Evolutionary conservation across 1,140 invertebrate genomes (phyloP).

Genomic region (Gonatopus flavifemur): DNA sequence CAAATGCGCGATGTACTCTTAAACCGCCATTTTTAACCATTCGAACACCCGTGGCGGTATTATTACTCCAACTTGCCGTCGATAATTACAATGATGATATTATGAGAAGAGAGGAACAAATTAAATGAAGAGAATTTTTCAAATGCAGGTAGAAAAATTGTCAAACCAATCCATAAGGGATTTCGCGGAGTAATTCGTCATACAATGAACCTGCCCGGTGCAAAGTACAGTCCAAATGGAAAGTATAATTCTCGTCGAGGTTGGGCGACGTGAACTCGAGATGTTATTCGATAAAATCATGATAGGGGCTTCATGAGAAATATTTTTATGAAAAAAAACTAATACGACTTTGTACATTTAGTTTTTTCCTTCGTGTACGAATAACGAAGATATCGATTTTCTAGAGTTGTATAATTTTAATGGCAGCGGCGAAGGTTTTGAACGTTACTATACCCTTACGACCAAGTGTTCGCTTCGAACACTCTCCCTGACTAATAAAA

Average conservation of each 20-base stretch:
- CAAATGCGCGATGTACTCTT: constrained; percentile 6
- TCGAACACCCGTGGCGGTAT: constrained; percentile 47
- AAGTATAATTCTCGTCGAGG: constrained; percentile 18
- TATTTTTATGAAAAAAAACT: constrained; percentile 33
- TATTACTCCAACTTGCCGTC: constrained; percentile 12
- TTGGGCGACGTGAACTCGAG: background rate
- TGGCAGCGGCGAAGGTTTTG: constrained; percentile 12
- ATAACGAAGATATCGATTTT: constrained; percentile 34
- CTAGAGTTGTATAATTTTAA: constrained; percentile 17
- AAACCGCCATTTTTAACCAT: constrained; percentile 36
- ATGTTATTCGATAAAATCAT: constrained; percentile 31
- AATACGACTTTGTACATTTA: constrained; percentile 39
- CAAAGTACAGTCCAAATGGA: constrained; percentile 31
- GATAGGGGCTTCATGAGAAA: constrained; percentile 36
- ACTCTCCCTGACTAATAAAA: constrained; percentile 26
- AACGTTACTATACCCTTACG: constrained; percentile 36
- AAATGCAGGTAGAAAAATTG: constrained; percentile 2
- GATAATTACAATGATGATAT: constrained; percentile 24
- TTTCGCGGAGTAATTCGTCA: constrained; percentile 27
- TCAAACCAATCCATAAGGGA: constrained; percentile 25
- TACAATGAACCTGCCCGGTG: constrained; percentile 27
- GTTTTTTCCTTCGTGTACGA: constrained; percentile 4
- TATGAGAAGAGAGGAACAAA: constrained; percentile 18
- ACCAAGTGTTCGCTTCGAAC: constrained; percentile 30
- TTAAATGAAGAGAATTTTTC: constrained; percentile 15